Evolutionary conservation across 37 sponge, comb jelly and placozoan genomes (phyloP).

Genomic region (Cliona cf. orientalis): DNA sequence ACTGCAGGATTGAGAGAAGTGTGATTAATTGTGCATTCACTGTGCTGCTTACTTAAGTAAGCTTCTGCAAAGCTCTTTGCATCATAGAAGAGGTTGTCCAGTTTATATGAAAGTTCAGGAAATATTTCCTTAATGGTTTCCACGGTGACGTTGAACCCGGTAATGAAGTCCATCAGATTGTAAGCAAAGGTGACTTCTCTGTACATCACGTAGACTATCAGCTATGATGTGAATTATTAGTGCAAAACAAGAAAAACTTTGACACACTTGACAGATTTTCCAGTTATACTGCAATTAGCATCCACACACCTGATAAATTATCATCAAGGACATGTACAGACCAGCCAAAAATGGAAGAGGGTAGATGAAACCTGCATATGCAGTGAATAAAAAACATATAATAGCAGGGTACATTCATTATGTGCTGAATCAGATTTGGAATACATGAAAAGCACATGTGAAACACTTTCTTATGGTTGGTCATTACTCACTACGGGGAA

Average conservation of each 20-base stretch:
- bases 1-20: constrained; percentile 3
- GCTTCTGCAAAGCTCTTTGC: constrained; percentile 26
- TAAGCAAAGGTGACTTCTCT: neutral
- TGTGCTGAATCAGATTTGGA: neutral
- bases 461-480: neutral
- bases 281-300: neutral
- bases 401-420: neutral
- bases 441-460: neutral
- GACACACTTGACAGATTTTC: neutral
- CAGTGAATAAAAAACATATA: neutral
- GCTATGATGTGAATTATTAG: too few species aligned
- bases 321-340: constrained; percentile 20
- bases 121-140: constrained; percentile 12
- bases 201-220: neutral
- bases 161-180: constrained; percentile 6
- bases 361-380: neutral
- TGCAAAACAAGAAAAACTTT: too few species aligned
- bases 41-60: constrained; percentile 19
- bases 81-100: constrained; percentile 32
- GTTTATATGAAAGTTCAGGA: neutral
- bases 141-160: constrained; percentile 54
- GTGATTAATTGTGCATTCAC: neutral
- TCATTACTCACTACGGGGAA: too few species aligned
- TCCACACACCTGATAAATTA: constrained; percentile 39
- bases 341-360: constrained; percentile 53